A percentile compares a stretch with the other conserved stretches of the same genome.
These are phyloP conservation scores for Harpagifer antarcticus DNA, from an alignment of 2,797 vertebrate genomes.

Conservation along the genomic window DNA sequence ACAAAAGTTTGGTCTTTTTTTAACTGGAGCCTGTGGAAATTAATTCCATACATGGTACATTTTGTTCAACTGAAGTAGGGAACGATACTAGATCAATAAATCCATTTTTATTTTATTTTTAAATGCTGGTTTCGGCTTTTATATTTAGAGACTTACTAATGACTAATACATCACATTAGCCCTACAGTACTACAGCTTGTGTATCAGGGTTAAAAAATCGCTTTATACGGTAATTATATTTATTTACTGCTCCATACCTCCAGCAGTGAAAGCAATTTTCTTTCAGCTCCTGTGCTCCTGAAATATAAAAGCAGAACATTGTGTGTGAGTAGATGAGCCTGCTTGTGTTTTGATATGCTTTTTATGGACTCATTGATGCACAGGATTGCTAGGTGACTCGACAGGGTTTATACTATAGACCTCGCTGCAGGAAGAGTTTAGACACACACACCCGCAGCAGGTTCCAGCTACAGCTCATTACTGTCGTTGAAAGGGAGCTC, in stretches of 20 bases:
- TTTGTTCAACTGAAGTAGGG: no score
- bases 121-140: no score
- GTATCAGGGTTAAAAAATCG: slow-evolving; percentile 13
- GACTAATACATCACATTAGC: slow-evolving; percentile 21
- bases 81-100: no score
- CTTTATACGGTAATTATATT: slow-evolving; percentile 47
- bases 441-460: slow-evolving; percentile 51
- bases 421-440: slow-evolving; percentile 57
- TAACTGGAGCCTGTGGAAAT: no score
- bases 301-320: slow-evolving; percentile 27
- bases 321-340: background rate
- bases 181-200: background rate
- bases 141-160: slow-evolving; percentile 21
- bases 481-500: slow-evolving; percentile 71
- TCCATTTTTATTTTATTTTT: no score
- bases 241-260: slow-evolving; percentile 47
- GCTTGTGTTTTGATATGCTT: slow-evolving; percentile 13
- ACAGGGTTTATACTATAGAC: slow-evolving; percentile 60
- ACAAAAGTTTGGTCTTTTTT: no score
- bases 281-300: slow-evolving; percentile 5
- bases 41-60: no score
- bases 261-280: slow-evolving; percentile 29
- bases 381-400: slow-evolving; percentile 49
- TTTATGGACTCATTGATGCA: slow-evolving; percentile 42
- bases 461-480: slow-evolving; percentile 80